Evolutionary conservation across 2,797 vertebrate species (phyloP), one percentile per base, ranked within the genome.

Genomic region (Molossus alvarezi): DNA sequence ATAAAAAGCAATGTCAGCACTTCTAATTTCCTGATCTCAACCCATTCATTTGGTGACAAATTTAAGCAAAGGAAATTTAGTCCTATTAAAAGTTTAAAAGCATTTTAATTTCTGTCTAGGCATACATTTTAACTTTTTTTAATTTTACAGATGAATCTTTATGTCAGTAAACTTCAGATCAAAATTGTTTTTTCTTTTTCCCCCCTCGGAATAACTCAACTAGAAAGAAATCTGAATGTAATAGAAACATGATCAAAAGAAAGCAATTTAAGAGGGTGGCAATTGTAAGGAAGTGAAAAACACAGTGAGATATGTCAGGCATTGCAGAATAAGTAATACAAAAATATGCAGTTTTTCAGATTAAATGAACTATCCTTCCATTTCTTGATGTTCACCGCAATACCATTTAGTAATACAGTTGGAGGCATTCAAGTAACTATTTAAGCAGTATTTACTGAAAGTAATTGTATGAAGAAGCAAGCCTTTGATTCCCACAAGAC

Each of bases 241-340:
- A 89, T 75, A 96, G 90, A 97, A 97, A 94, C 82, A 87, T 95
- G 67, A 86, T 88, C 27, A 82, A 75, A 94, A 97, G 97, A 96
- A 41, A 92, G 58, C 72, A 96, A 92, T 94, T 97, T 83, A 96
- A 96, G 94, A 76, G 76, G 5, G 57, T 5, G 14, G 0, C 0
- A 64, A 76, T 91, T 96, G 77, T 45, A 97, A 95, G 73, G n/a
- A 97, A 98, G 97, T 95, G 69, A 95, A 97, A 88, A 97, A 51
- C 23, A 95, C 9, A 95, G n/a, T 53, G n/a, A 97, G 53, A 41
- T 88, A 90, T 91, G 96, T 95, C 77, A 90, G 94, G 55, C 27
- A 73, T 27, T 79, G 12, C 7, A 84, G 37, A 67, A 90, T 94
- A 96, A 97, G 89, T 90, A 95, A 73, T 20, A 37, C 67, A 67